phyloP scores from a whole-genome alignment of 2,113 vertebrate species.

The Cervus canadensis region DNA sequence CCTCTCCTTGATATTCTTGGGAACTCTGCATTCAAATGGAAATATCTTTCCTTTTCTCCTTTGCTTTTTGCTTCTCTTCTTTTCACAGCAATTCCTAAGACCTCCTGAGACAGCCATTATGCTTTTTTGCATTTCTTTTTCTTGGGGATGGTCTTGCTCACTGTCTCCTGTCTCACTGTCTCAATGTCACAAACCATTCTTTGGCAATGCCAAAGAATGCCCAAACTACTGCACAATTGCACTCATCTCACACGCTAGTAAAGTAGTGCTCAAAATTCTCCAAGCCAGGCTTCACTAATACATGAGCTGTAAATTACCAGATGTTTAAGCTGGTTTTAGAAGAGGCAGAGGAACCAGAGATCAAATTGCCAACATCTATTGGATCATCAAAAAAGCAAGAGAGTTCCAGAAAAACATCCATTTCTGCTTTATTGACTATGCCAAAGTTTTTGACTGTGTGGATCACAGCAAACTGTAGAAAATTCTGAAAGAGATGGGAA shows the following conservation, averaged over 20 bases:
- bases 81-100: neutral
- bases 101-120: neutral
- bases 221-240: neutral
- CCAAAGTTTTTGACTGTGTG: too few species aligned
- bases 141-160: neutral
- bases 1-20: neutral
- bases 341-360: neutral
- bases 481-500: neutral
- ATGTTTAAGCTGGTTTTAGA: neutral
- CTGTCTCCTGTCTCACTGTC: neutral
- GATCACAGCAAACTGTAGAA: neutral
- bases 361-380: rapidly evolving
- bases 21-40: neutral
- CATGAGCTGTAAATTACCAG: rapidly evolving
- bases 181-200: neutral
- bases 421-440: neutral
- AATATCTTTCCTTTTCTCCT: neutral
- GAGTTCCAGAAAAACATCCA: neutral
- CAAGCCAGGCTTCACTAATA: neutral
- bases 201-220: neutral
- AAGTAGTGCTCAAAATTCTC: neutral
- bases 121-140: neutral
- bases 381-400: neutral
- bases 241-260: rapidly evolving
- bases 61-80: neutral